phyloP scores from a whole-genome alignment of 2,888 invertebrate genomes.

The Euclidia mi region DNA sequence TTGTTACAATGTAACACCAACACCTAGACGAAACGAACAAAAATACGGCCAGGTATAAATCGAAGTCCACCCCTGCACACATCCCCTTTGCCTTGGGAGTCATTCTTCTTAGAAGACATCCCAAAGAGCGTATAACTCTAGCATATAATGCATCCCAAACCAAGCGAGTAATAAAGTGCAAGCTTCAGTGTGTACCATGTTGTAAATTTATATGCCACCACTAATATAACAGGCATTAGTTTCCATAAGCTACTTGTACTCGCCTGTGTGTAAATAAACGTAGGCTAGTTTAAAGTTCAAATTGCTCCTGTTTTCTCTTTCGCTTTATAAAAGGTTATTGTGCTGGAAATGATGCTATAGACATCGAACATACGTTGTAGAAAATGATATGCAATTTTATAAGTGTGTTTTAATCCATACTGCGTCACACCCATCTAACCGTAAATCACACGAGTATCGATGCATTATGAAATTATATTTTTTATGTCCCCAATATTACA shows the following conservation, averaged over 20 bases:
- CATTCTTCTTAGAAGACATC: slow-evolving; percentile 70
- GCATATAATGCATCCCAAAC: slow-evolving; percentile 70
- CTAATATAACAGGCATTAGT: slow-evolving; percentile 60
- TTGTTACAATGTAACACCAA: neutral
- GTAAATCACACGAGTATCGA: slow-evolving; percentile 15
- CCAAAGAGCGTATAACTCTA: slow-evolving; percentile 73
- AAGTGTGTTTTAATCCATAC: neutral
- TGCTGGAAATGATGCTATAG: neutral
- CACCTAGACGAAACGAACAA: slow-evolving; percentile 35
- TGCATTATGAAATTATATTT: slow-evolving; percentile 22
- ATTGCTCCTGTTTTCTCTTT: slow-evolving; percentile 9
- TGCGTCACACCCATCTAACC: neutral
- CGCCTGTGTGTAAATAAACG: slow-evolving; percentile 7
- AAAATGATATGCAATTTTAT: neutral
- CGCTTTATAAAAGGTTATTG: neutral
- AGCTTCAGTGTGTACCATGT: slow-evolving; percentile 56
- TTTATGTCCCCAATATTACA: slow-evolving; percentile 32
- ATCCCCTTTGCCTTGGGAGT: slow-evolving; percentile 73
- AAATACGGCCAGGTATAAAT: slow-evolving; percentile 35
- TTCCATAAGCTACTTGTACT: slow-evolving; percentile 38
- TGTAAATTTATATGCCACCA: slow-evolving; percentile 64
- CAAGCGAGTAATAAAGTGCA: slow-evolving; percentile 69
- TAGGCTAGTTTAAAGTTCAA: slow-evolving; percentile 26
- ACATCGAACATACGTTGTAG: no score
- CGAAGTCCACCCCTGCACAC: slow-evolving; percentile 29